Conservation (phyloP, 2,888 invertebrate genomes). For the Torymus aiolomorphi region DNA sequence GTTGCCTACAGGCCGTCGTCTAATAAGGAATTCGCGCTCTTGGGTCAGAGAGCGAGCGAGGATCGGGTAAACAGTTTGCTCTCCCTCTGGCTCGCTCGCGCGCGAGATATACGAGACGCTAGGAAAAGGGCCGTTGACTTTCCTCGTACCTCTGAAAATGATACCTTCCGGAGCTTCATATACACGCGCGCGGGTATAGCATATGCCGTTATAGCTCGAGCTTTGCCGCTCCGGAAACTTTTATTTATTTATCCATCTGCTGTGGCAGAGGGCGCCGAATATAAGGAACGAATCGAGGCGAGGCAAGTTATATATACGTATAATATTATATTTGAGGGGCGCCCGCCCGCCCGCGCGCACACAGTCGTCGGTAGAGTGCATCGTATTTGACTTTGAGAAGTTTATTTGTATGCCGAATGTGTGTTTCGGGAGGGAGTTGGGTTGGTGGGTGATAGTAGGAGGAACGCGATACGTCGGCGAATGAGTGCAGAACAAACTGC, state of each 20-base stretch:
- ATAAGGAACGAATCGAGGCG: too few species aligned
- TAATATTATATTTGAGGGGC: constrained; percentile 19
- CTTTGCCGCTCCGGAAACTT: constrained; percentile 52
- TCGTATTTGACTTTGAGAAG: constrained; percentile 64
- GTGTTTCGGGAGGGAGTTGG: constrained; percentile 55
- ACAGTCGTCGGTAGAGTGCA: constrained; percentile 1
- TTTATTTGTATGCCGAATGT: constrained; percentile 66
- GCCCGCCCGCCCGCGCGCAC: neutral
- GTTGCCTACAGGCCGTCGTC: neutral
- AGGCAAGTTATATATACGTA: neutral
- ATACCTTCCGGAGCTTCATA: too few species aligned
- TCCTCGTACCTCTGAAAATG: neutral
- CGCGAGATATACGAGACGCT: too few species aligned
- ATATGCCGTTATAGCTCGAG: constrained; percentile 14
- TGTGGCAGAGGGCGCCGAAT: neutral
- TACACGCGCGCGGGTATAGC: too few species aligned
- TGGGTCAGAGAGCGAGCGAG: constrained; percentile 5
- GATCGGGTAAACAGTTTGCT: constrained; percentile 10
- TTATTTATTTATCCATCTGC: constrained; percentile 62
- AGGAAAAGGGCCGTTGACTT: constrained; percentile 6
- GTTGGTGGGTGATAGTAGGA: too few species aligned
- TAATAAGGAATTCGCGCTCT: constrained; percentile 15
- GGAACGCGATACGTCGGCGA: constrained; percentile 65
- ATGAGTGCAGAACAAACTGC: constrained; percentile 69
- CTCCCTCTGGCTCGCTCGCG: too few species aligned